Evolutionary conservation across 1,140 invertebrate genomes (phyloP), one percentile per base, ranked within the genome.

Genomic region (Pollicipes pollicipes): DNA sequence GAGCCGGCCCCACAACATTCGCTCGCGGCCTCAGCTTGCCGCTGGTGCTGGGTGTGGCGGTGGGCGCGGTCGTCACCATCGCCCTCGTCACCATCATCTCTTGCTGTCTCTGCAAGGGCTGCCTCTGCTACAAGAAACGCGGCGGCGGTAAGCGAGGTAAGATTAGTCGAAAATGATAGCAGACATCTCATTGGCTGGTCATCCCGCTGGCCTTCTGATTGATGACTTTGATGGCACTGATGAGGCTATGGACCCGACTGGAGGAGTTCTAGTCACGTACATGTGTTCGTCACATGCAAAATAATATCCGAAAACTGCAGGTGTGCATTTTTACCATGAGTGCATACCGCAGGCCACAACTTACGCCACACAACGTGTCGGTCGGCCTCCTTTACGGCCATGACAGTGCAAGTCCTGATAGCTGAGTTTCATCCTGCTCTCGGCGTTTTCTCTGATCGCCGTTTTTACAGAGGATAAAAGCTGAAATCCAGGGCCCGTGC

Each of bases 1-100:
- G n/a, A n/a, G n/a, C n/a, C n/a, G n/a, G n/a, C n/a, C n/a, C n/a
- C n/a, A n/a, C n/a, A n/a, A n/a, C n/a, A n/a, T n/a, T n/a, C n/a
- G n/a, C n/a, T n/a, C n/a, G n/a, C n/a, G n/a, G n/a, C n/a, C n/a
- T 4, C 76, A 80, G 79, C 70, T 70, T 78, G 37, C 76, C 79
- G 30, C 72, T 78, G 29, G 28, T 78, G 13, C 71, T 79, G 35
- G 78, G 77, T 29, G 75, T 78, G 17, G 74, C 76, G 10, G 73
- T 79, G n/a, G 78, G 78, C 0, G 75, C 75, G 16, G 74, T 77
- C n/a, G 74, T 77, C 3, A 76, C 77, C 26, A 66, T 78, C 24
- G 71, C 76, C 13, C 69, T 79, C 68, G 72, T 79, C 26, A 75
- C 75, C 27, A 69, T 79, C 0, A 74, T 78, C 10, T 75, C 76